Evolutionary conservation across 1,140 invertebrate genomes (phyloP).

Genomic region (Zaprionus vittiger): DNA sequence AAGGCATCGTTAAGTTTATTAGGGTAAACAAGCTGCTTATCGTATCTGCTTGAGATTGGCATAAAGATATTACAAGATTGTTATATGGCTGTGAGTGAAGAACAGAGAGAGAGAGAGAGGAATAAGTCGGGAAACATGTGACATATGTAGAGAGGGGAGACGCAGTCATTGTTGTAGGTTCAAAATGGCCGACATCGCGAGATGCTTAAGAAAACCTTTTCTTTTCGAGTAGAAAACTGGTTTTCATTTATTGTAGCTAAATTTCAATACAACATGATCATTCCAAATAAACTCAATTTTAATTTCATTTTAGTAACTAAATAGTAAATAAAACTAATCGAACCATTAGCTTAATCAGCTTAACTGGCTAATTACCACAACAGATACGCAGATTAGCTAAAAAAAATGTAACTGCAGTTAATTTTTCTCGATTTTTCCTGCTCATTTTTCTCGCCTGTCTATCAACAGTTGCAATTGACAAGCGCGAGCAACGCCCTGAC

Average conservation of each 20-base stretch:
- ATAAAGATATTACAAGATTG: constrained; percentile 39
- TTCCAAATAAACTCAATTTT: neutral
- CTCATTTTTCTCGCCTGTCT: constrained; percentile 14
- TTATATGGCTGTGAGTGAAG: constrained; percentile 13
- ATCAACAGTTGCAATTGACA: constrained; percentile 58
- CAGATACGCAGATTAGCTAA: constrained; percentile 14
- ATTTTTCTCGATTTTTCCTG: constrained; percentile 5
- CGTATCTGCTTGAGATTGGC: constrained; percentile 36
- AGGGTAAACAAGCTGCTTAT: constrained; percentile 53
- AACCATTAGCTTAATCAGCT: neutral
- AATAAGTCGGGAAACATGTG: constrained; percentile 6
- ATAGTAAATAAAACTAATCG: neutral
- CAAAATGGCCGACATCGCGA: constrained; percentile 8
- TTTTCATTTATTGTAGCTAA: neutral
- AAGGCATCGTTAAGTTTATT: constrained; percentile 45
- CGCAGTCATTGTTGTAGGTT: constrained; percentile 12
- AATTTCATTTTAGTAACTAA: neutral
- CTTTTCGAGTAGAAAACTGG: neutral
- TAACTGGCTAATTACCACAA: constrained; percentile 17
- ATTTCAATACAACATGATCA: neutral
- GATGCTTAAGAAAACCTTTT: neutral
- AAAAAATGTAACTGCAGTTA: neutral
- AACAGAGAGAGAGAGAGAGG: neutral
- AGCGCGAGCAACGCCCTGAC: constrained; percentile 1
- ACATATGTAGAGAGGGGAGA: constrained; percentile 14